Percentiles rank a stretch among this genome's conserved stretches.
These are phyloP conservation scores for Meandrina meandrites DNA, from an alignment of 92 coral and sea anemone genomes.

Conservation along the genomic window DNA sequence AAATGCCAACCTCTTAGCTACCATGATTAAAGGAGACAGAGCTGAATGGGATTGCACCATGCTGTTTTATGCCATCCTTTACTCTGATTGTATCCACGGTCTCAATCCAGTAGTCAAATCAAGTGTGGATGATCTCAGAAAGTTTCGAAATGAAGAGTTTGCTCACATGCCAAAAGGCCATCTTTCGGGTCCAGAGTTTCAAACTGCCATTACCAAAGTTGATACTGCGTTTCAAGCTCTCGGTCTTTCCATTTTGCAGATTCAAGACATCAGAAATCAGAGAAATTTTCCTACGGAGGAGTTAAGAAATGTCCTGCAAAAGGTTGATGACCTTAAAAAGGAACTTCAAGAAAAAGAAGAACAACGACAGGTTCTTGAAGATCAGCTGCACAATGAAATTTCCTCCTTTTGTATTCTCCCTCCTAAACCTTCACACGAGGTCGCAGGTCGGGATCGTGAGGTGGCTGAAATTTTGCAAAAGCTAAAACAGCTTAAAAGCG, in stretches of 20 bases:
- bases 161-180: background rate
- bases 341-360: background rate
- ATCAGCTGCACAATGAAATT: constrained; percentile 10
- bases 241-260: background rate
- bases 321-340: background rate
- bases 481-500: background rate
- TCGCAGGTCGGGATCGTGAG: background rate
- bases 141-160: too few relatives aligned
- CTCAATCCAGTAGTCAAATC: too few relatives aligned
- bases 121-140: too few relatives aligned
- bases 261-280: constrained; percentile 36
- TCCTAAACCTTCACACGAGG: too few relatives aligned
- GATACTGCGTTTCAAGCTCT: background rate
- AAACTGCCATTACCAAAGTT: constrained; percentile 4
- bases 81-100: too few relatives aligned
- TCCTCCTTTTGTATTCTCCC: too few relatives aligned
- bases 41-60: too few relatives aligned
- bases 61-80: too few relatives aligned
- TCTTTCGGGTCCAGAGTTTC: constrained; percentile 28
- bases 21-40: too few relatives aligned
- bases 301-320: background rate
- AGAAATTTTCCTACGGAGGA: constrained; percentile 24
- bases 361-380: background rate
- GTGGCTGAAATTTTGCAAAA: background rate
- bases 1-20: too few relatives aligned